Evolutionary conservation across 2,113 vertebrate genomes (phyloP).

Genomic region (Mesembrinibis cayennensis): DNA sequence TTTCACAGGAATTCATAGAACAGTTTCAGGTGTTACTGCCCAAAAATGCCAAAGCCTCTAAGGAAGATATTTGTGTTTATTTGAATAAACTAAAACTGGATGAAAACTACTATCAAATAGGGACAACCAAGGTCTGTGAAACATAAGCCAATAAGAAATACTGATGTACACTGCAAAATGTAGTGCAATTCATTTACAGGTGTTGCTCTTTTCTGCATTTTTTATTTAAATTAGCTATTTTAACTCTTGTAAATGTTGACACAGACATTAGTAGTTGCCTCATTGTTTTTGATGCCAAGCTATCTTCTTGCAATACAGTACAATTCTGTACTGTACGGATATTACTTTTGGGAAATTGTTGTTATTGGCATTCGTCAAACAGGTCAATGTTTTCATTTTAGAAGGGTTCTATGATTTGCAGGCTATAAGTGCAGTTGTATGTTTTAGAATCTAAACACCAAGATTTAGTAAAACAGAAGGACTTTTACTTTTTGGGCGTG

Average conservation of each 20-base stretch:
- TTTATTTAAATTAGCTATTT: background rate
- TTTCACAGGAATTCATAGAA: conserved; percentile 86
- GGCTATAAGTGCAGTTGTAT: background rate
- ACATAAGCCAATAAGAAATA: background rate
- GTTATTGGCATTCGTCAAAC: background rate
- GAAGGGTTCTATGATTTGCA: background rate
- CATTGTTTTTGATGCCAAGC: background rate
- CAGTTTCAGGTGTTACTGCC: conserved; percentile 93
- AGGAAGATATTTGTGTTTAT: conserved; percentile 82
- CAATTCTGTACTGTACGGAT: background rate
- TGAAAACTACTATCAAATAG: conserved; percentile 90
- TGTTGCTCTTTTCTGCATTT: background rate
- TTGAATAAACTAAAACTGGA: conserved; percentile 83
- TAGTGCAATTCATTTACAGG: background rate
- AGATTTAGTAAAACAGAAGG: background rate
- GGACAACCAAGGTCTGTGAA: conserved; percentile 90
- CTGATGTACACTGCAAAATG: background rate
- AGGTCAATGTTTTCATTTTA: background rate
- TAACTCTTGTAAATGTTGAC: background rate
- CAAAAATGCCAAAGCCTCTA: conserved; percentile 77
- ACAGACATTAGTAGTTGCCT: background rate
- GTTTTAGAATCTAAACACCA: background rate
- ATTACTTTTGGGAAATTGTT: background rate
- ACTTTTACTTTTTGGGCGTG: background rate
- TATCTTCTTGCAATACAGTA: background rate